A percentile compares a stretch with the other conserved stretches of the same genome.
phyloP scores from a whole-genome alignment of 2,113 vertebrate species.

The Paedocypris sp. region DNA sequence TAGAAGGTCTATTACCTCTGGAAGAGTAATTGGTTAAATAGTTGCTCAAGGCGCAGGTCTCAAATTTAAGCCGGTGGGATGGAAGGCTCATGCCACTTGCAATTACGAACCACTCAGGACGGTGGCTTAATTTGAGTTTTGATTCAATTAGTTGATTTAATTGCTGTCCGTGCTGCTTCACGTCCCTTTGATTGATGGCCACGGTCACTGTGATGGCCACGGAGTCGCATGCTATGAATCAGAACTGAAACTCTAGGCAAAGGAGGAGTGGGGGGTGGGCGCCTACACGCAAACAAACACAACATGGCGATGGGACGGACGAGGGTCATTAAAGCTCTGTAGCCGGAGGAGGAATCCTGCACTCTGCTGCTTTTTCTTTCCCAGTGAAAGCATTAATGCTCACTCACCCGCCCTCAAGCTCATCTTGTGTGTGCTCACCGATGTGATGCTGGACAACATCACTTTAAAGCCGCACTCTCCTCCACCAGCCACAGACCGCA shows the following conservation, averaged over 20 bases:
- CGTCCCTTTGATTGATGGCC: conserved; percentile 29
- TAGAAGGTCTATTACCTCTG: conserved; percentile 23
- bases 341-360: conserved; percentile 15
- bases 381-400: conserved; percentile 3
- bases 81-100: conserved; percentile 34
- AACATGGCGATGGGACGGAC: not conserved
- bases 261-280: not conserved
- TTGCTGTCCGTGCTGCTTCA: conserved; percentile 22
- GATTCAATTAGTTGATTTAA: conserved; percentile 34
- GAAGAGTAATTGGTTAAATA: conserved; percentile 25
- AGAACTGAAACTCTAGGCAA: no score
- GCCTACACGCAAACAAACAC: not conserved
- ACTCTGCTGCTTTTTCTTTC: not conserved
- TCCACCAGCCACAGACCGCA: conserved; percentile 1
- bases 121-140: conserved; percentile 31
- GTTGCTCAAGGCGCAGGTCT: conserved; percentile 24
- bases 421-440: not conserved
- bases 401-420: not conserved
- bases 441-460: not conserved
- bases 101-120: conserved; percentile 31
- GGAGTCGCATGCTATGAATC: not conserved
- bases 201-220: conserved; percentile 10
- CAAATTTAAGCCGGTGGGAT: conserved; percentile 21
- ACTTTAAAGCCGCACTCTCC: conserved; percentile 3
- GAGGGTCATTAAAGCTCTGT: not conserved